Base-by-base conservation (phyloP, 2,113 vertebrate genomes). In the Bubalus kerabau region DNA sequence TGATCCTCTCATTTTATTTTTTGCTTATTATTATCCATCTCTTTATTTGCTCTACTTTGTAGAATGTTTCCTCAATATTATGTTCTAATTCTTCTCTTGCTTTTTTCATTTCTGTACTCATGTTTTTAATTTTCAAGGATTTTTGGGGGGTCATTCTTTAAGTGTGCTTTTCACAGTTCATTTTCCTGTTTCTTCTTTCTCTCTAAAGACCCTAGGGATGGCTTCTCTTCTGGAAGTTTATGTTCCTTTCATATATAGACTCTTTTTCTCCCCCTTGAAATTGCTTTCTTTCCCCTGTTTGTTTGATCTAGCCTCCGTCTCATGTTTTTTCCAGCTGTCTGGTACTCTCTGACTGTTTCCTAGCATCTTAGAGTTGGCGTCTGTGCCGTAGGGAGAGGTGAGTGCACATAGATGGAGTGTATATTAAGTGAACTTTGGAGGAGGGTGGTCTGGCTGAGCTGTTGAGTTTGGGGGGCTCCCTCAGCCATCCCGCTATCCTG, bases 301-400 rank as follows among this genome's bases (percentile, higher is more conserved):
- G 6, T 64, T 57, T 67, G 11, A 32, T 82, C 19, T 32, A 40
- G 6, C 12, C 26, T 81, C 30, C 40, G 36, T 40, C 50, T 67
- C 16, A 4, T 50, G 48, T 6, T 67, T 81, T 80, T 30, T 36
- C 78, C 46, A 28, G 48, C 50, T 28, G 28, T 87, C 36, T 87
- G 48, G 48, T 64, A 6, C 30, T 46, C 82, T 64, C 16, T 86
- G 57, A 23, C 11, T 23, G 67, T 78, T 56, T 62, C 23, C 82
- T 52, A 4, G 7, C 60, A 24, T 30, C 57, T 87, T 52, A 28
- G 62, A 85, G 82, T 59, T 6, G 62, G 32, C 32, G 1, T n/a
- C 14, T 12, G 5, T 28, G n/a, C 14, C 0, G 0, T 8, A 15
- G 57, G 15, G 1, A 30, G 30, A 91, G 48, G 43, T 17, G 5